Evolutionary conservation across 2,113 vertebrate genomes (phyloP), one percentile per base, ranked within the genome.

Genomic region (Boleophthalmus pectinirostris): DNA sequence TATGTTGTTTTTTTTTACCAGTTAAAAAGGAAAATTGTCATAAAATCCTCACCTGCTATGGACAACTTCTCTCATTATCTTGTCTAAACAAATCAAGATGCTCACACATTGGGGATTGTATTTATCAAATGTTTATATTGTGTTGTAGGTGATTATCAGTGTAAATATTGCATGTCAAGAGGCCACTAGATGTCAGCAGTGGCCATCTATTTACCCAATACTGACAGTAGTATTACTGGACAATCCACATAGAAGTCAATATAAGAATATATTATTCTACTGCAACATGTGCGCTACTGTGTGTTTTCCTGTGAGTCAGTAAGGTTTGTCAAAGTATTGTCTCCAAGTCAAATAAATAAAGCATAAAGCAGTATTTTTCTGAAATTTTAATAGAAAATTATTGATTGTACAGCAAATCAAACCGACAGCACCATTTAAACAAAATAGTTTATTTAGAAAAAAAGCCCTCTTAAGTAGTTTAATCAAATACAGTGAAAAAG

Each of bases 111-210:
- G 49, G 49, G 20, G 18, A 53, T 53, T 53, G 5, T 53, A 8
- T 53, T 1, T 53, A 49, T 49, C 3, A 4, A 49, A 18, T 38
- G 35, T 38, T 38, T 38, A 38, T 1, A 15, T 47, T 14, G 3
- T 49, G 18, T 5, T 49, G 16, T 15, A 5, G 15, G 47, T 49
- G 47, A 49, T 49, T 49, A 16, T 15, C 1, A 15, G 16, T 0
- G 23, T 24, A n/a, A 24, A 18, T 3, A 16, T 16, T 29, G 13
- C 25, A 73, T 9, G 6, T 3, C 38, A 15, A 45, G 38, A 3
- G 38, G 29, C 35, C 90, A 89, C 85, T 78, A 86, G 87, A 66
- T 88, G 86, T 85, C 84, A 90, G 78, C 43, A 80, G 24, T 74
- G 64, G 65, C 20, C 10, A 47, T 58, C 21, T 71, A 72, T 79